phyloP scores from a whole-genome alignment of 2,888 invertebrate species.

The Dyspetes luteomarginatus region DNA sequence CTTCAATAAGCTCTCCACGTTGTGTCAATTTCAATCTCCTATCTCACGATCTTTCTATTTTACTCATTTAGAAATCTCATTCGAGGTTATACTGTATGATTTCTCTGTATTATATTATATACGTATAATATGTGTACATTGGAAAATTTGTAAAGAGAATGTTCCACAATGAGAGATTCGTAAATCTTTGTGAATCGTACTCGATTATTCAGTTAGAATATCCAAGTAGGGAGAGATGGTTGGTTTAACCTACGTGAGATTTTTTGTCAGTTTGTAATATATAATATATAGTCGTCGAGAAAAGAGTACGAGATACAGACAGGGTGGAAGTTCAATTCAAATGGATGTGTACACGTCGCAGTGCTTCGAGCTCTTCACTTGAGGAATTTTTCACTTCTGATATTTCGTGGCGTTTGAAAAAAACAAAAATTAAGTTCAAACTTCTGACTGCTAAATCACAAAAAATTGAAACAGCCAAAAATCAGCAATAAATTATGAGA shows the following conservation, averaged over 20 bases:
- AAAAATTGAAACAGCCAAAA: no score
- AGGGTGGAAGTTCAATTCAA: background rate
- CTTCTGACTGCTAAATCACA: no score
- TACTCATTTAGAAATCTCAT: slow-evolving; percentile 38
- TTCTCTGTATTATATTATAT: slow-evolving; percentile 26
- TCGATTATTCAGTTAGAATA: no score
- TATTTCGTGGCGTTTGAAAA: no score
- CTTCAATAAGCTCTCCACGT: slow-evolving; percentile 60
- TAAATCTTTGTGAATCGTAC: no score
- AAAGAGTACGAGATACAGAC: slow-evolving; percentile 7
- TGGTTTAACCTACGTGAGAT: slow-evolving; percentile 56
- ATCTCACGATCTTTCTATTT: background rate
- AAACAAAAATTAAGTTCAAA: no score
- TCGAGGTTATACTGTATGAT: slow-evolving; percentile 17
- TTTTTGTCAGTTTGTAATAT: slow-evolving; percentile 57
- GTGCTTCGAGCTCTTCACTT: slow-evolving; percentile 54
- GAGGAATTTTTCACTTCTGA: slow-evolving; percentile 57
- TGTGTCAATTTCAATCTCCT: slow-evolving; percentile 38
- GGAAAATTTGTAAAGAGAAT: slow-evolving; percentile 49
- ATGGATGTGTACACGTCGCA: slow-evolving; percentile 2
- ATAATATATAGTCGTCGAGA: slow-evolving; percentile 56
- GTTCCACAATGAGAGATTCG: slow-evolving; percentile 60
- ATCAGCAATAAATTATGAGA: no score
- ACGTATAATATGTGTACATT: background rate
- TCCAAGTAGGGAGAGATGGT: slow-evolving; percentile 9